phyloP scores from a whole-genome alignment of 2,888 invertebrate species.

The Chirona hameri region DNA sequence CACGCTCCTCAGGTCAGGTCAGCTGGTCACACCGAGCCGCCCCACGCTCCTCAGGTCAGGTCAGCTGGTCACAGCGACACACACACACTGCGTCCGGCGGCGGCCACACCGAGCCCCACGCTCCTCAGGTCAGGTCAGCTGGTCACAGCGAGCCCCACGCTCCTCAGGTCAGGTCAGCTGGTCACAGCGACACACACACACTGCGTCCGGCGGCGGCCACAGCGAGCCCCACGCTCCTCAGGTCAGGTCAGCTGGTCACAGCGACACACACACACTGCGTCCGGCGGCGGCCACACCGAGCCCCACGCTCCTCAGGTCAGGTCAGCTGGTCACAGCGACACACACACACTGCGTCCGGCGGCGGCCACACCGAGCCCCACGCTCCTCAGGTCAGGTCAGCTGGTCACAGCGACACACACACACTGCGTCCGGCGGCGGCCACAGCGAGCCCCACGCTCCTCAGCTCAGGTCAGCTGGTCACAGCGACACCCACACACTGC shows the following conservation, averaged over 20 bases:
- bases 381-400: background rate
- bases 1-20: background rate
- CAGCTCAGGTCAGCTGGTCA: background rate
- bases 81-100: background rate
- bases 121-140: background rate
- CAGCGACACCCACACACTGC: too few species aligned
- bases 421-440: background rate
- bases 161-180: background rate
- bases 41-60: background rate
- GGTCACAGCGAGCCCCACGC: too few species aligned
- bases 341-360: background rate
- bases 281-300: background rate
- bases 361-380: too few species aligned
- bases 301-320: background rate
- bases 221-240: too few species aligned
- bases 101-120: too few species aligned
- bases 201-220: background rate
- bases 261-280: background rate
- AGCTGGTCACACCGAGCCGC: too few species aligned
- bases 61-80: too few species aligned
- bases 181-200: background rate
- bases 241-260: background rate
- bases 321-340: too few species aligned
- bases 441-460: too few species aligned
- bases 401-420: background rate